Evolutionary conservation across 2,797 vertebrate genomes (phyloP).

Genomic region (Tenualosa ilisha): DNA sequence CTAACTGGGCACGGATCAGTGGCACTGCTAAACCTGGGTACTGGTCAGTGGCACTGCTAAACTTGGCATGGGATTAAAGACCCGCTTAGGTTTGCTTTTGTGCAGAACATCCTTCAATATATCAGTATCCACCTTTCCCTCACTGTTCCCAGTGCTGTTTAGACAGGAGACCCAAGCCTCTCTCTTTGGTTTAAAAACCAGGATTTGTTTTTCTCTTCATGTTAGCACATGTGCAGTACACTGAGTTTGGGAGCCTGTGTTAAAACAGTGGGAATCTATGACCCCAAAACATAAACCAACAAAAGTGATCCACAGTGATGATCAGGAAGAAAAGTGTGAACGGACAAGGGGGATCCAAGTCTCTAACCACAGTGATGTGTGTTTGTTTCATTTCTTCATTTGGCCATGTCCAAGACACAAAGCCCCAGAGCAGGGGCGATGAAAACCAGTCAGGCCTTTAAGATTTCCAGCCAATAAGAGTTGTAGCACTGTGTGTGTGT

Average conservation of each 20-base stretch:
- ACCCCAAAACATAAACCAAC: background rate
- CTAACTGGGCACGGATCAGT: background rate
- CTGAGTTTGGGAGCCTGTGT: constrained; percentile 33
- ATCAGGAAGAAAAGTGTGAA: constrained; percentile 7
- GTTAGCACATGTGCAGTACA: constrained; percentile 33
- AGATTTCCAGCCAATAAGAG: background rate
- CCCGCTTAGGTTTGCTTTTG: background rate
- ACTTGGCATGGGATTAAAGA: no score
- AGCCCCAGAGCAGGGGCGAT: background rate
- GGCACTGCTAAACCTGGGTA: background rate
- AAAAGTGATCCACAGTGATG: constrained; percentile 33
- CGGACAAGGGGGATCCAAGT: constrained; percentile 35
- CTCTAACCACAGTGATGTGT: constrained; percentile 49
- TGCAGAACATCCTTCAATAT: background rate
- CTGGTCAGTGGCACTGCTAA: background rate
- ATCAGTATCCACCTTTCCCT: background rate
- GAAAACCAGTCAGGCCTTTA: background rate
- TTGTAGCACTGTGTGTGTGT: background rate
- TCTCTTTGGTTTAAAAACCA: constrained; percentile 29
- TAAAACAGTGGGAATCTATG: constrained; percentile 31
- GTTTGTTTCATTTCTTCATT: constrained; percentile 34
- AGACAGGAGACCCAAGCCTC: constrained; percentile 7
- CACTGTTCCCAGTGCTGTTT: background rate
- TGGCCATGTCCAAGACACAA: background rate
- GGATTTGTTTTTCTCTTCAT: constrained; percentile 21